Conservation (phyloP, 2,797 vertebrate species). For the Apogon hyalosoma region DNA sequence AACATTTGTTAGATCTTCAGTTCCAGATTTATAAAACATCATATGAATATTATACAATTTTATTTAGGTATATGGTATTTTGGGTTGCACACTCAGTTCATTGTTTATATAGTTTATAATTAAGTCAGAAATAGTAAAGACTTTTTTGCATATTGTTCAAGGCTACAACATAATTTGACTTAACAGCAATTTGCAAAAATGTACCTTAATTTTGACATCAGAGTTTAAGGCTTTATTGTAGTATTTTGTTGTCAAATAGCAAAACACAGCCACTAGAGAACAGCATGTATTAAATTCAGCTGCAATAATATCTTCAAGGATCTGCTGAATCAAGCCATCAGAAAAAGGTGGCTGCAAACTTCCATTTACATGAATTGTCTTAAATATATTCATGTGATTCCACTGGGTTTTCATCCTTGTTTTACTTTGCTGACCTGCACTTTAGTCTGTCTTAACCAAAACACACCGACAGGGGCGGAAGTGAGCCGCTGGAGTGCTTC, state of each 20-base stretch:
- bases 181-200: not conserved
- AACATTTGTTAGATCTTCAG: too few species aligned
- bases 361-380: not conserved
- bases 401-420: not conserved
- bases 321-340: too few species aligned
- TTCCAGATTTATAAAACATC: too few species aligned
- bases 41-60: too few species aligned
- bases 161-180: too few species aligned
- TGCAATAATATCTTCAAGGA: not conserved
- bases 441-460: not conserved
- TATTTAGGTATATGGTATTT: too few species aligned
- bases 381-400: not conserved
- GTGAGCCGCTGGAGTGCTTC: conserved; percentile 23
- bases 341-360: not conserved
- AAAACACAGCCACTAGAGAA: not conserved
- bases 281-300: not conserved
- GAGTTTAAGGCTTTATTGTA: not conserved
- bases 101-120: too few species aligned
- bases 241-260: not conserved
- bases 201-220: not conserved
- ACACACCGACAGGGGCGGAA: conserved; percentile 53
- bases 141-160: too few species aligned
- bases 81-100: too few species aligned
- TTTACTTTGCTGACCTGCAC: not conserved
- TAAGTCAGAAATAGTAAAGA: too few species aligned